Evolutionary conservation across 2,797 vertebrate genomes (phyloP).

Genomic region (Merluccius polli): DNA sequence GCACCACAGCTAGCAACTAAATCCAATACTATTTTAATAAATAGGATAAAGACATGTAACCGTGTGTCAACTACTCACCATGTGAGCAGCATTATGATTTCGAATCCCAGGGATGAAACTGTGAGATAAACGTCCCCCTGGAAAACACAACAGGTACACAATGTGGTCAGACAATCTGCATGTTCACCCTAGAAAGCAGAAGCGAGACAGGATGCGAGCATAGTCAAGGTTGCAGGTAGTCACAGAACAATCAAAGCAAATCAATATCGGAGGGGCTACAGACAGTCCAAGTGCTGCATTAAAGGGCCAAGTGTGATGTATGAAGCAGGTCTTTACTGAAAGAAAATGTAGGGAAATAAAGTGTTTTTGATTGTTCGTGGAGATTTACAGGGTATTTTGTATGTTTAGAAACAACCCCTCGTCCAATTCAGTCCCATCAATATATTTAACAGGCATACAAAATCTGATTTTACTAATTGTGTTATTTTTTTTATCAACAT

Average conservation of each 20-base stretch:
- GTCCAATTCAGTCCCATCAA: too few relatives aligned
- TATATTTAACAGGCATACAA: too few relatives aligned
- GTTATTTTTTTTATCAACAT: too few relatives aligned
- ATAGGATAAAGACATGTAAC: not conserved
- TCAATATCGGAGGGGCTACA: not conserved
- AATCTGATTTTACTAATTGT: too few relatives aligned
- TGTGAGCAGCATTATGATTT: slow-evolving; percentile 64
- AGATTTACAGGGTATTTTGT: too few relatives aligned
- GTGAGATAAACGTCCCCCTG: slow-evolving; percentile 75
- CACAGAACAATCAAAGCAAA: not conserved
- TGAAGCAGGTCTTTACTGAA: too few relatives aligned
- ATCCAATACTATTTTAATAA: not conserved
- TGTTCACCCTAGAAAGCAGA: not conserved
- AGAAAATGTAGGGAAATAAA: too few relatives aligned
- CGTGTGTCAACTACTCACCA: slow-evolving; percentile 55
- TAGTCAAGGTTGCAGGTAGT: not conserved
- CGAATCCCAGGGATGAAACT: slow-evolving; percentile 78
- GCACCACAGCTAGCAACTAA: not conserved
- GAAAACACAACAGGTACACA: slow-evolving; percentile 13
- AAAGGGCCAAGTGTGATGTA: too few relatives aligned
- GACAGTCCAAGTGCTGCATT: not conserved
- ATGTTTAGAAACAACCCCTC: too few relatives aligned
- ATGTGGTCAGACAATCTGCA: not conserved
- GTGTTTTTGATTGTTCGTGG: too few relatives aligned
- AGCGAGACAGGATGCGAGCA: not conserved